Evolutionary conservation across 1,140 invertebrate genomes (phyloP), one percentile per base, ranked within the genome.

Genomic region (Drosophila navojoa): DNA sequence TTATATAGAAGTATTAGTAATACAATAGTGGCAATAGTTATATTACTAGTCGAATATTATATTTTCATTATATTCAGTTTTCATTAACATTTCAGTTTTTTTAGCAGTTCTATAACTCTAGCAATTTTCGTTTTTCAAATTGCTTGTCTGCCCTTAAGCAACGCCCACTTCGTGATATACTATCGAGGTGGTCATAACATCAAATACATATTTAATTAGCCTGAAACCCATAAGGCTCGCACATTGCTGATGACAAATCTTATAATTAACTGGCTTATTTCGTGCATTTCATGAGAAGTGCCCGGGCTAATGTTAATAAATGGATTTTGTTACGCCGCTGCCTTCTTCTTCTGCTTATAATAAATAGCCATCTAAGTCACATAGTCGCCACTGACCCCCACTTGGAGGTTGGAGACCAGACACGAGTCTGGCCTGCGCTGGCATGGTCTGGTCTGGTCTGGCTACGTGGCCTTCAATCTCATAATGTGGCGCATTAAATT

Each of bases 241-340:
- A 72, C 67, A 63, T 54, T 54, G 19, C 68, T 62, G 52, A 77
- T 89, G 79, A 89, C 75, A 79, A 89, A 87, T 89, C 53, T 67
- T 55, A 70, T 82, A 79, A 87, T 87, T 89, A 87, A 84, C 84
- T 62, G 71, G 77, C 76, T 87, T 77, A 87, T 69, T 86, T 71
- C 44, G 29, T 76, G 76, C 49, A 52, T 81, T 76, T 50, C 66
- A 61, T 38, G 64, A 66, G 54, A 75, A 66, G 74, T 16, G 42
- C 42, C 75, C 47, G 63, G 59, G 71, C 78, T 79, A 87, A 86
- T 81, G 81, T 81, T 87, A 86, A 86, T 79, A 76, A 79, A 86
- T 87, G 78, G 63, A 45, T 61, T 67, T 40, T 68, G 78, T 79
- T 52, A 61, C 32, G 32, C 9, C 32, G 32, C 32, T 58, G n/a